phyloP scores from a whole-genome alignment of 2,888 invertebrate genomes.

The Tiliacea aurago region DNA sequence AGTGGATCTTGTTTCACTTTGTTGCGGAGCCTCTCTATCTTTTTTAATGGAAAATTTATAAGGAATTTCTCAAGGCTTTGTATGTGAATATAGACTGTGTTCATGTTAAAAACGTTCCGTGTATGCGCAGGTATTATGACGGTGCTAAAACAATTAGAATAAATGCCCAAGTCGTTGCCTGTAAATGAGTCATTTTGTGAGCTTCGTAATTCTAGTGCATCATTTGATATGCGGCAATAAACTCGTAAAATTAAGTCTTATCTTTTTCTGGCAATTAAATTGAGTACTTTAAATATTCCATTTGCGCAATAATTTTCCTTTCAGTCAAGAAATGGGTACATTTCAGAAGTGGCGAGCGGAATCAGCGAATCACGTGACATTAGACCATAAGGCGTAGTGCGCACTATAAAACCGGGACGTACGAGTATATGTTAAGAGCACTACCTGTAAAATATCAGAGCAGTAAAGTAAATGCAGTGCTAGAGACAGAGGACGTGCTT shows the following conservation, averaged over 20 bases:
- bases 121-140: slow-evolving; percentile 4
- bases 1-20: slow-evolving; percentile 91
- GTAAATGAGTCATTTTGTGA: slow-evolving; percentile 6
- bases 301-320: slow-evolving; percentile 48
- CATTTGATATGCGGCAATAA: slow-evolving; percentile 13
- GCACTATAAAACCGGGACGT: slow-evolving; percentile 88
- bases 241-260: slow-evolving; percentile 29
- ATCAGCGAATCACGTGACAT: slow-evolving; percentile 87
- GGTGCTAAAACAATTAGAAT: slow-evolving; percentile 4
- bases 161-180: background rate
- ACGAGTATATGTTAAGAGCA: slow-evolving; percentile 87
- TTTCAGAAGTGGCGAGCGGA: slow-evolving; percentile 64
- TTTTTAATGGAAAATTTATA: slow-evolving; percentile 86
- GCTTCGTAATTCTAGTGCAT: background rate
- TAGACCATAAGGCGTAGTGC: slow-evolving; percentile 87
- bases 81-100: slow-evolving; percentile 68
- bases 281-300: slow-evolving; percentile 11
- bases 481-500: slow-evolving; percentile 83
- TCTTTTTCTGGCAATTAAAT: slow-evolving; percentile 23
- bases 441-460: slow-evolving; percentile 90
- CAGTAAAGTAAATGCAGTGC: slow-evolving; percentile 89
- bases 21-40: slow-evolving; percentile 87
- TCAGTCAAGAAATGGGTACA: slow-evolving; percentile 49
- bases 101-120: slow-evolving; percentile 32
- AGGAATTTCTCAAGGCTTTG: slow-evolving; percentile 73